Evolutionary conservation across 2,888 invertebrate species (phyloP), one percentile per base, ranked within the genome.

Genomic region (Oscheius onirici): DNA sequence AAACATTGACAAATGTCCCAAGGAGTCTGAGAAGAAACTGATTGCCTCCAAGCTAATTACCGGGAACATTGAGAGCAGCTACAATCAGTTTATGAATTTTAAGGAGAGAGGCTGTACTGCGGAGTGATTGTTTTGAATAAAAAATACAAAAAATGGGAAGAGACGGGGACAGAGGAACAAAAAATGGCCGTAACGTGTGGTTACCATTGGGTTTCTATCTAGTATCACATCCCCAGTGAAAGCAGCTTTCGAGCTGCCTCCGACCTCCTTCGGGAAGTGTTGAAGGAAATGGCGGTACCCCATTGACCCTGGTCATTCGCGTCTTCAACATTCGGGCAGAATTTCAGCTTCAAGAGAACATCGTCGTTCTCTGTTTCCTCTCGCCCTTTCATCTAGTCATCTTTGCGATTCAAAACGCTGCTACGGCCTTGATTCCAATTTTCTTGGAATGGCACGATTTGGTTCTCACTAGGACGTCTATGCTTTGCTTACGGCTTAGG

Each of bases 341-440:
- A 28, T 57, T 34, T n/a, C 57, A 57, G 28, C 26, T 57, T 11
- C 57, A 57, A 15, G 57, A 57, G n/a, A 57, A 57, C 40, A 57
- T 57, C 40, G 20, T 17, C 1, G 57, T 57, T n/a, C n/a, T 57
- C 13, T 28, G 34, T 28, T 20, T 57, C 8, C 34, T 57, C 8
- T 40, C 13, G 28, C 57, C 57, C 17, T 57, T 57, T 34, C 57
- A 57, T 28, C 57, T 57, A 1, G 17, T 28, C n/a, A 15, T 57
- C 15, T 57, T 57, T 28, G n/a, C n/a, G 11, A 15, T 17, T 28
- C 17, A 34, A 17, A 28, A 40, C 34, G n/a, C 28, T 57, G 28
- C 57, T 13, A 57, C 24, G 28, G 34, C 28, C 15, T 20, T 40
- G 34, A 40, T 57, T 15, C 57, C 57, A 11, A 15, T 40, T 3